phyloP scores from a whole-genome alignment of 2,797 vertebrate genomes.

The Pangasius krempfi region DNA sequence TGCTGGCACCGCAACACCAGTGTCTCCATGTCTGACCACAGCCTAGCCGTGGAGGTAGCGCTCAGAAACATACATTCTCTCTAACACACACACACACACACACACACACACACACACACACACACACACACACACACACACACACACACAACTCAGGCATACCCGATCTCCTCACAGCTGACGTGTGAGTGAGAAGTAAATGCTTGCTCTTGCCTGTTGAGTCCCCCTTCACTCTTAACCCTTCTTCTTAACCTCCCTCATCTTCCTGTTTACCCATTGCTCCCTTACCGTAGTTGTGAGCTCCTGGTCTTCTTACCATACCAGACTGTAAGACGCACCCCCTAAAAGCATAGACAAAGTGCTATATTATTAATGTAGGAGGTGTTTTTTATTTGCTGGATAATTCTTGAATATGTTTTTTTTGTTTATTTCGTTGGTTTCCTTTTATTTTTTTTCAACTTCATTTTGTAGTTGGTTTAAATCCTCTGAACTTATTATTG shows the following conservation, averaged over 20 bases:
- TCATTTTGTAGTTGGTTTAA: background rate
- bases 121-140: background rate
- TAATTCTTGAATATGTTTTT: background rate
- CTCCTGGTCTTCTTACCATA: background rate
- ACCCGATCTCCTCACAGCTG: slow-evolving; percentile 5
- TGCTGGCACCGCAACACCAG: slow-evolving; percentile 98
- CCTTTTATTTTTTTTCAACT: too few relatives aligned
- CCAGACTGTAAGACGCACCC: background rate
- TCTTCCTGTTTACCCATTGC: slow-evolving; percentile 11
- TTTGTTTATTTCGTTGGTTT: too few relatives aligned
- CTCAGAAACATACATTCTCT: slow-evolving; percentile 25
- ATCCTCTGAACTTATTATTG: background rate
- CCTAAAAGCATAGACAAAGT: background rate
- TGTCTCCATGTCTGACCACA: slow-evolving; percentile 93
- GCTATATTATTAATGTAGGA: background rate
- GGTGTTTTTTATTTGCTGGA: background rate
- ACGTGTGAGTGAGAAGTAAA: background rate
- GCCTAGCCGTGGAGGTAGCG: slow-evolving; percentile 90
- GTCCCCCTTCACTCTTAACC: background rate
- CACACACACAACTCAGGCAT: background rate
- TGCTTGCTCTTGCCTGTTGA: background rate
- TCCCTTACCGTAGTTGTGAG: background rate
- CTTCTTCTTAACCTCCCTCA: background rate
- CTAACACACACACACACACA: background rate
- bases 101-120: background rate